Base-by-base conservation (phyloP, 2,888 invertebrate genomes). In the Rhorus exstirpatorius region DNA sequence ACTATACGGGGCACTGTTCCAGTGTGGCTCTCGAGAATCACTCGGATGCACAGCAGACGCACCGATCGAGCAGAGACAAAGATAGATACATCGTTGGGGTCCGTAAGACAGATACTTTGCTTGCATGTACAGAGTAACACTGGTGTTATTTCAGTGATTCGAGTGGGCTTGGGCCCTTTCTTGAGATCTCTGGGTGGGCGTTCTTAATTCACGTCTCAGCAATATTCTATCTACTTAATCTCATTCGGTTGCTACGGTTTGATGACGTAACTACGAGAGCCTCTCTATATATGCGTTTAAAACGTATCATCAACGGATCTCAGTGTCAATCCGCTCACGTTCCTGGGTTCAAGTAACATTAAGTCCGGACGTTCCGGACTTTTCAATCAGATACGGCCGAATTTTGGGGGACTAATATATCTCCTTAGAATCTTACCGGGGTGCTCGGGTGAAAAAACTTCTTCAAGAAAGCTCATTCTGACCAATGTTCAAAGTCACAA, bases 141-240 rank as follows among this genome's bases (percentile, higher is more conserved):
- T 44, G 61, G 87, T 88, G 91, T 90, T 91, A 91, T 91, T 91
- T 91, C 86, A 88, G 88, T 86, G 86, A 88, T 88, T 88, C 86
- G 88, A 87, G 86, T 87, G 86, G 86, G 84, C 70, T 79, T 44
- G 76, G 83, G 83, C 79, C 87, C 86, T n/a, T 84, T 80, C 81
- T 53, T 38, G 14, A 71, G 83, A 77, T 75, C 71, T 81, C 83
- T 86, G 88, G 87, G 88, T 88, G 89, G 89, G 88, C 89, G 86
- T 84, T 61, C 85, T 89, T 89, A 89, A 91, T 91, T 90, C 88
- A 83, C 87, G 83, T 84, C 82, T 77, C 84, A 87, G 88, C 86
- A 89, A 79, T 75, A 65, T 70, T 89, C 89, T 89, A 87, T 87
- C 84, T 79, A 85, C 87, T 89, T 89, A 88, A 90, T 89, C 88